These are phyloP conservation scores for Chelonia mydas DNA, from an alignment of 2,797 vertebrate genomes.

Conservation along the genomic window DNA sequence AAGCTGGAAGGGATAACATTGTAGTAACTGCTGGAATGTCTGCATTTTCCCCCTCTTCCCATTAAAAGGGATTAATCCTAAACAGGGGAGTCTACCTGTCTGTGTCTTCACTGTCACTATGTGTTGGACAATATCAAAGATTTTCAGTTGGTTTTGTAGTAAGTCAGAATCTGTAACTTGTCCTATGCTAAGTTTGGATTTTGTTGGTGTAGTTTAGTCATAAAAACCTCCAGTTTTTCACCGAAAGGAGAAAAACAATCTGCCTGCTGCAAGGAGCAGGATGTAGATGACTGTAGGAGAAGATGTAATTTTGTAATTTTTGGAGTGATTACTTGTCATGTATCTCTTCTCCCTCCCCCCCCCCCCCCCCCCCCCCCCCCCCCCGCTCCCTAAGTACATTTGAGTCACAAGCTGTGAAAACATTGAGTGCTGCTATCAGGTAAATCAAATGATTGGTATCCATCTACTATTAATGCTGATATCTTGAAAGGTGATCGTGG, in stretches of 20 bases:
- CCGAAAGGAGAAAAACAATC: neutral
- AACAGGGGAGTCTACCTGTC: neutral
- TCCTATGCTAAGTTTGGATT: neutral
- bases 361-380: neutral
- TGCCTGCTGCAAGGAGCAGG: neutral
- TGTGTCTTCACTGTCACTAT: neutral
- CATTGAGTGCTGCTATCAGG: neutral
- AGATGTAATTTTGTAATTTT: neutral
- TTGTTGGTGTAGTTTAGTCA: neutral
- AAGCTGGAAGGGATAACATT: neutral
- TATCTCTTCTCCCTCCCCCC: neutral
- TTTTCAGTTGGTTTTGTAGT: too few species aligned
- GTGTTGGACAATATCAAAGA: neutral
- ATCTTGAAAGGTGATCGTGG: conserved; percentile 18
- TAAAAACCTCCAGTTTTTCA: neutral
- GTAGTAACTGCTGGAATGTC: neutral
- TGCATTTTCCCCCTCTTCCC: neutral
- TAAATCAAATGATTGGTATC: neutral
- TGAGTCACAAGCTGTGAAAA: conserved; percentile 28
- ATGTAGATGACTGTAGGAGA: neutral
- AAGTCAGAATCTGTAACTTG: neutral
- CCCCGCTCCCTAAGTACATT: neutral
- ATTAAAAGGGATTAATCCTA: neutral
- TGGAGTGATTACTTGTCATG: neutral
- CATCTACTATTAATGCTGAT: neutral